Conservation (phyloP, 2,888 invertebrate species). For the Euclidia mi region DNA sequence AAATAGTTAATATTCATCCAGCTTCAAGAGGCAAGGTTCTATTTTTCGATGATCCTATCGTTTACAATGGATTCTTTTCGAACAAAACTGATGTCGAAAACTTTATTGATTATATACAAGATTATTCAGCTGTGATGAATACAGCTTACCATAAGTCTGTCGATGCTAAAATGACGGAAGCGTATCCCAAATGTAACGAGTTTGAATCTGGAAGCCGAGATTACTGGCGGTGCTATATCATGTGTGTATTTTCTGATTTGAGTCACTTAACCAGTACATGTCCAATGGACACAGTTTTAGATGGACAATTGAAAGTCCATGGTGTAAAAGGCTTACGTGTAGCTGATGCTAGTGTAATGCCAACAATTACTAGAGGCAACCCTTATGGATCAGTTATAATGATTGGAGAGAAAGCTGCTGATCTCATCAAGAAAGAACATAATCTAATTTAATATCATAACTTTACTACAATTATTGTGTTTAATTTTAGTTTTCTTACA, state of each 20-base stretch:
- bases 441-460: constrained; percentile 24
- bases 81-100: constrained; percentile 54
- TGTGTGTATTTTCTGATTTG: constrained; percentile 50
- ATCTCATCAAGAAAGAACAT: constrained; percentile 57
- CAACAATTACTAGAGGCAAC: constrained; percentile 50
- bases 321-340: constrained; percentile 54
- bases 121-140: constrained; percentile 53
- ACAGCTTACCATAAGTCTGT: constrained; percentile 56
- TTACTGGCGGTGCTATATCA: constrained; percentile 63
- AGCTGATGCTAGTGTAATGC: constrained; percentile 60
- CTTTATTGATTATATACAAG: constrained; percentile 47
- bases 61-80: constrained; percentile 53
- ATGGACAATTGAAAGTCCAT: constrained; percentile 50
- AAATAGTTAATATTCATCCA: constrained; percentile 53
- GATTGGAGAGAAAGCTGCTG: constrained; percentile 64
- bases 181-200: constrained; percentile 49
- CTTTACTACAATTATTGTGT: no score
- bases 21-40: constrained; percentile 75
- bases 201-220: constrained; percentile 46
- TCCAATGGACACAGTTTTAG: constrained; percentile 63
- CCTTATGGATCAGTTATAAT: constrained; percentile 55
- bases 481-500: no score
- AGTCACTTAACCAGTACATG: constrained; percentile 62
- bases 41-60: constrained; percentile 51
- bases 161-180: constrained; percentile 46